These are phyloP conservation scores for Sciaenops ocellatus DNA, from an alignment of 2,797 vertebrate genomes.

Conservation along the genomic window DNA sequence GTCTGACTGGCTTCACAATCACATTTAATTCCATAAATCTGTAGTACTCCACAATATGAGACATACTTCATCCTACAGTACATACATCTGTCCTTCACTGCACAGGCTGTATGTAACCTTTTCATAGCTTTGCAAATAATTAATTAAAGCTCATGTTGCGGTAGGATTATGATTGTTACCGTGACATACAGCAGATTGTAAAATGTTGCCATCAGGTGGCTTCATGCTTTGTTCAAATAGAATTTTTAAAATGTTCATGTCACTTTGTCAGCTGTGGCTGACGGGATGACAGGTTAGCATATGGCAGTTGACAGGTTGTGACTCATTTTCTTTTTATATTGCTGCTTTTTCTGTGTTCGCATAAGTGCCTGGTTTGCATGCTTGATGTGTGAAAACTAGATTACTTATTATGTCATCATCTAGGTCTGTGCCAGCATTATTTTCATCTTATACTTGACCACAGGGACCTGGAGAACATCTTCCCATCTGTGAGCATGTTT, in stretches of 20 bases:
- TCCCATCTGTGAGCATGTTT: constrained; percentile 1
- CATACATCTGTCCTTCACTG: constrained; percentile 41
- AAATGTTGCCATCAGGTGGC: constrained; percentile 35
- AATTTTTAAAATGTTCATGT: constrained; percentile 2
- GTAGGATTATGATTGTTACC: constrained; percentile 46
- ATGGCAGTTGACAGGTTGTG: constrained; percentile 31
- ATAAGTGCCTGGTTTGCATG: constrained; percentile 15
- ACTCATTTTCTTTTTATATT: constrained; percentile 39
- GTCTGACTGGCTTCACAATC: constrained; percentile 52
- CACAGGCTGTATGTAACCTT: constrained; percentile 29
- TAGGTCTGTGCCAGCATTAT: constrained; percentile 8
- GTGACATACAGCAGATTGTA: constrained; percentile 40
- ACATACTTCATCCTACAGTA: constrained; percentile 25
- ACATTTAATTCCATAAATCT: constrained; percentile 67
- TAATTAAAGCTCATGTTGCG: constrained; percentile 49
- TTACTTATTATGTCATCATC: constrained; percentile 61
- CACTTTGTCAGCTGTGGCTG: constrained; percentile 16
- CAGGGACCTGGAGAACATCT: not conserved
- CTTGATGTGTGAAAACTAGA: constrained; percentile 40
- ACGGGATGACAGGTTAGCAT: constrained; percentile 21
- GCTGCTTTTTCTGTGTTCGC: constrained; percentile 13
- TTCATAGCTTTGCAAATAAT: constrained; percentile 58
- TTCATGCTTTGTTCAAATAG: constrained; percentile 17
- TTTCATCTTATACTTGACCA: constrained; percentile 33
- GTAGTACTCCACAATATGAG: constrained; percentile 45